phyloP scores from a whole-genome alignment of 1,140 invertebrate genomes.

The Daktulosphaira vitifoliae region DNA sequence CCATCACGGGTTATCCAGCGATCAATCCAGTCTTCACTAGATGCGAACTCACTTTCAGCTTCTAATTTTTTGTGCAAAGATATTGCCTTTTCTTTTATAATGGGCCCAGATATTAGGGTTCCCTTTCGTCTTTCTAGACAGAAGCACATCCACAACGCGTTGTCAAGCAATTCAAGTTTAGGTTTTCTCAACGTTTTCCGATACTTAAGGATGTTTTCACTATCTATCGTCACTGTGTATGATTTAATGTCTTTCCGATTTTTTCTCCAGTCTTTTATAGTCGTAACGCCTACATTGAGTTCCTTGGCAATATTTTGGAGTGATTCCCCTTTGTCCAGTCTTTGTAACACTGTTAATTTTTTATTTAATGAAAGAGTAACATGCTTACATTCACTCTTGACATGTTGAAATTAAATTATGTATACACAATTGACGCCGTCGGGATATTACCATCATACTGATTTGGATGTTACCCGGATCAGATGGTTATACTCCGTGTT shows the following conservation, averaged over 20 bases:
- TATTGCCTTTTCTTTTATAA: slow-evolving; percentile 20
- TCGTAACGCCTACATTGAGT: no score
- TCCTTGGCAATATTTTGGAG: slow-evolving; percentile 1
- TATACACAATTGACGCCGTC: no score
- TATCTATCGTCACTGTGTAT: neutral
- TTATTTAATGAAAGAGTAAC: slow-evolving; percentile 9
- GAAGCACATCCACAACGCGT: slow-evolving; percentile 16
- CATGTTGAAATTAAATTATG: no score
- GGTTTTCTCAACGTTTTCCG: neutral
- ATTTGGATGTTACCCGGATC: no score
- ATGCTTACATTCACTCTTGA: neutral
- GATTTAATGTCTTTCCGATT: slow-evolving; percentile 3
- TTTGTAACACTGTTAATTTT: slow-evolving; percentile 2
- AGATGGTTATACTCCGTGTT: no score
- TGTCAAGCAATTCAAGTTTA: neutral
- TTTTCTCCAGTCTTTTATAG: slow-evolving; percentile 3
- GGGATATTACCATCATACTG: no score
- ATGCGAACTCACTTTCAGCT: slow-evolving; percentile 38
- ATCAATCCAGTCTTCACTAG: slow-evolving; percentile 42
- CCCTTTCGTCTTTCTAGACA: neutral
- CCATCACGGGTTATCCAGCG: slow-evolving; percentile 35
- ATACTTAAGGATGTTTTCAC: no score
- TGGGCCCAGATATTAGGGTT: neutral
- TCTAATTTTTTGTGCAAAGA: slow-evolving; percentile 27
- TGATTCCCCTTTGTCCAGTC: slow-evolving; percentile 5